Percentiles rank a stretch among this genome's conserved stretches.
Evolutionary conservation across 2,113 vertebrate species (phyloP).

Genomic region (Helogale parvula): DNA sequence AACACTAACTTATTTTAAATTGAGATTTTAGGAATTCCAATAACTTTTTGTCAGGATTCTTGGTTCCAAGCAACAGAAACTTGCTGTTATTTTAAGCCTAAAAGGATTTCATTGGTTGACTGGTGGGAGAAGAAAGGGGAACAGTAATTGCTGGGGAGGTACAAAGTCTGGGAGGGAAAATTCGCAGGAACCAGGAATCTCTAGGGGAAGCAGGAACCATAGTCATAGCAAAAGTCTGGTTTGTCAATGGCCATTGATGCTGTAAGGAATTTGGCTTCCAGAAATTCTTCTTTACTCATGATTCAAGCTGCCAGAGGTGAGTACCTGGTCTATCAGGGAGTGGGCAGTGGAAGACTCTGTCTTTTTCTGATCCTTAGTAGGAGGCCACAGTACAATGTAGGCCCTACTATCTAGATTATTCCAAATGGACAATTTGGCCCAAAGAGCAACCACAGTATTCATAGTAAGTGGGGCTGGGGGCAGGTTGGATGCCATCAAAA

Average conservation of each 20-base stretch:
- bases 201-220: background rate
- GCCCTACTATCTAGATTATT: background rate
- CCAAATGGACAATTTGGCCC: background rate
- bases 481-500: background rate
- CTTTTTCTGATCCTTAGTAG: background rate
- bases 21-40: slow-evolving; percentile 52
- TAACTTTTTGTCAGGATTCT: slow-evolving; percentile 45
- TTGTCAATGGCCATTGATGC: background rate
- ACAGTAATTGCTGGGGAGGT: background rate
- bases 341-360: background rate
- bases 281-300: background rate
- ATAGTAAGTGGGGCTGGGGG: background rate
- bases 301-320: background rate
- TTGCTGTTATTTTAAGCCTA: slow-evolving; percentile 37
- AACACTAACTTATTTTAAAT: slow-evolving; percentile 55
- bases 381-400: too few relatives aligned
- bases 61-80: slow-evolving; percentile 34
- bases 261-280: background rate
- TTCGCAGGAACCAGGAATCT: background rate
- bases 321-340: background rate
- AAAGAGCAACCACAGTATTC: background rate
- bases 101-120: background rate
- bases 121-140: background rate
- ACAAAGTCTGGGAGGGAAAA: background rate
- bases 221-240: background rate